Base-by-base conservation (phyloP, 2,113 vertebrate species). In the Mormyrus iriodes region DNA sequence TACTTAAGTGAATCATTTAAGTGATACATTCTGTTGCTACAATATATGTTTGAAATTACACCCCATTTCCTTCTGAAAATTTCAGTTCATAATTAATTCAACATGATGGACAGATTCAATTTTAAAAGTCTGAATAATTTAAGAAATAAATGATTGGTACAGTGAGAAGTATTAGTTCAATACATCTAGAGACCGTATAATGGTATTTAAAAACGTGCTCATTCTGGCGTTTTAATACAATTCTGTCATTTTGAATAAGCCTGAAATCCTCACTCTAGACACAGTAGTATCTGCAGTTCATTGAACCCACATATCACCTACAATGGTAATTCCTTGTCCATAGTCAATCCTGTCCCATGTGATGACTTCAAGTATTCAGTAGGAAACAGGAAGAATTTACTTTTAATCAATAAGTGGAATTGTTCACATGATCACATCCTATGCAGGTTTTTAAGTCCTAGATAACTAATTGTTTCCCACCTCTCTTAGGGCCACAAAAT, bases 1-100 rank as follows among this genome's bases (percentile, higher is more conserved):
- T 53, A 53, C 51, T 52, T 86, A 86, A 86, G 85, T 86, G 85
- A 86, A 86, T 86, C 49, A 86, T 86, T 86, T 86, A 52, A 86
- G 85, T 86, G 24, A 86, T 86, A 86, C 85, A 53, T 86, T 86
- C 10, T 35, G 85, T 53, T 35, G 51, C 51, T 51, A 86, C n/a
- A 86, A 86, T 53, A 86, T 86, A 86, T 53, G 15, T 86, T 53
- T 86, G 51, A 86, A 86, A 86, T 53, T 53, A 55, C 51, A 53
- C 48, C 51, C 51, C 85, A 86, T 86, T 86, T 86, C 85, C 85
- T 86, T 86, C 61, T 53, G 4, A 53, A 86, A 86, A 86, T 86
- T 86, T 86, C 35, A 35, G 85, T 53, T 86, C 85, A 86, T 86
- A 53, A 53, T 86, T 86, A 86, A 86, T 86, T 86, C 51, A 86